These are phyloP conservation scores for Lasioglossum vierecki DNA, from an alignment of 2,888 invertebrate genomes.

Conservation along the genomic window DNA sequence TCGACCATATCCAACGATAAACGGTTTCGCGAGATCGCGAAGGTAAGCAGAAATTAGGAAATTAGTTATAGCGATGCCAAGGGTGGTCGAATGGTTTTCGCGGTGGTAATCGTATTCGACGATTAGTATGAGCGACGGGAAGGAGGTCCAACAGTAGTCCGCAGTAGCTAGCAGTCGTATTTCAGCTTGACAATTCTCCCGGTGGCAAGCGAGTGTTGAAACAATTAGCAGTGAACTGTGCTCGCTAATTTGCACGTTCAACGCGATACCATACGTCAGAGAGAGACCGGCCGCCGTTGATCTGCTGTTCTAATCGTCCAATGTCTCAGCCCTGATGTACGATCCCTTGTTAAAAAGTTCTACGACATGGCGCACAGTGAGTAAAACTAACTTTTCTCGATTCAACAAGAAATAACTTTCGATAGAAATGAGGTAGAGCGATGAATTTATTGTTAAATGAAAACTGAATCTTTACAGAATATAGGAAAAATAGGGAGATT, in stretches of 20 bases:
- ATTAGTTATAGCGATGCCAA: not conserved
- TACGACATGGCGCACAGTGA: not conserved
- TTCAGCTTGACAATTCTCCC: conserved; percentile 43
- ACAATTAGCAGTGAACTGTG: conserved; percentile 57
- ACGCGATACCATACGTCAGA: conserved; percentile 23
- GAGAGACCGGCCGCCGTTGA: not conserved
- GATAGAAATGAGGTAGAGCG: too few species aligned
- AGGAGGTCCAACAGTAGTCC: not conserved
- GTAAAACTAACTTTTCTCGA: too few species aligned
- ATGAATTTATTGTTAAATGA: too few species aligned
- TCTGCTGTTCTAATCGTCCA: conserved; percentile 30
- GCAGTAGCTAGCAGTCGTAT: conserved; percentile 29
- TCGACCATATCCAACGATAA: not conserved
- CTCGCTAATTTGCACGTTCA: conserved; percentile 50
- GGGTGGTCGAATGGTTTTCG: not conserved
- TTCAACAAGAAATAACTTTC: too few species aligned
- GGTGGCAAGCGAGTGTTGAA: conserved; percentile 53
- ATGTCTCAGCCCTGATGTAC: conserved; percentile 21
- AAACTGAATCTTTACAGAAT: too few species aligned
- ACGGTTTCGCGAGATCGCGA: not conserved
- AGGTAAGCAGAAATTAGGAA: not conserved
- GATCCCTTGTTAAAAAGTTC: not conserved
- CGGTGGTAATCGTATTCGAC: conserved; percentile 35
- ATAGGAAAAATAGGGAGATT: too few species aligned
- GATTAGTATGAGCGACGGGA: conserved; percentile 21